Percentiles rank a stretch among this genome's conserved stretches.
These are phyloP conservation scores for Myripristis jacobus DNA, from an alignment of 2,797 vertebrate genomes.

Conservation along the genomic window DNA sequence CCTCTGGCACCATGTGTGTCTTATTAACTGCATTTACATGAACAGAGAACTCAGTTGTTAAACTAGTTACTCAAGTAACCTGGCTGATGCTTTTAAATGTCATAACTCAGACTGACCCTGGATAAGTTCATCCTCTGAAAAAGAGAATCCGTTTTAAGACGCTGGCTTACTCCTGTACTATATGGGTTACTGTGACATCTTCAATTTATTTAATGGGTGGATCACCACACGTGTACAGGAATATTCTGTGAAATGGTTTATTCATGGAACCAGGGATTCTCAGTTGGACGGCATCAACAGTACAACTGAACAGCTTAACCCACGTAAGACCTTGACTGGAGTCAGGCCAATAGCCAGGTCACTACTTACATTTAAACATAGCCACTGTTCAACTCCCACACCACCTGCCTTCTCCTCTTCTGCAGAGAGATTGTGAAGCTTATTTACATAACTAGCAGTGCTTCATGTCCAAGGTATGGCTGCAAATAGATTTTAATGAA, in stretches of 20 bases:
- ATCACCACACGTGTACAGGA: conserved; percentile 17
- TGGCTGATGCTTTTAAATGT: not conserved
- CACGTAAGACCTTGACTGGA: not conserved
- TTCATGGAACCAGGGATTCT: not conserved
- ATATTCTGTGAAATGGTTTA: not conserved
- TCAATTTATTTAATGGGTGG: not conserved
- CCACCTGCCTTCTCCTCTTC: not conserved
- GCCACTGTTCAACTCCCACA: not conserved
- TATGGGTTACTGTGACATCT: not conserved
- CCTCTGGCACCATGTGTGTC: not conserved
- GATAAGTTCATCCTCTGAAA: too few relatives aligned
- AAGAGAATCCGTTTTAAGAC: not conserved
- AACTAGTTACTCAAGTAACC: not conserved
- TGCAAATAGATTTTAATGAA: too few relatives aligned
- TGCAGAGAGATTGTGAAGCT: not conserved
- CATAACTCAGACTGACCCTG: not conserved
- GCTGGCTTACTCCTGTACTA: not conserved
- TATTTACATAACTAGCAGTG: not conserved
- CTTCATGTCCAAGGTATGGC: not conserved
- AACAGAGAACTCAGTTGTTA: not conserved
- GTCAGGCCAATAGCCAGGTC: not conserved
- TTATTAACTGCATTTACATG: not conserved
- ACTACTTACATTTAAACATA: conserved; percentile 25
- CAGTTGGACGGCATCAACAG: conserved; percentile 1
- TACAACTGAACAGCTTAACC: conserved; percentile 27